Conservation (phyloP, 1,140 invertebrate genomes). For the Monomorium pharaonis region DNA sequence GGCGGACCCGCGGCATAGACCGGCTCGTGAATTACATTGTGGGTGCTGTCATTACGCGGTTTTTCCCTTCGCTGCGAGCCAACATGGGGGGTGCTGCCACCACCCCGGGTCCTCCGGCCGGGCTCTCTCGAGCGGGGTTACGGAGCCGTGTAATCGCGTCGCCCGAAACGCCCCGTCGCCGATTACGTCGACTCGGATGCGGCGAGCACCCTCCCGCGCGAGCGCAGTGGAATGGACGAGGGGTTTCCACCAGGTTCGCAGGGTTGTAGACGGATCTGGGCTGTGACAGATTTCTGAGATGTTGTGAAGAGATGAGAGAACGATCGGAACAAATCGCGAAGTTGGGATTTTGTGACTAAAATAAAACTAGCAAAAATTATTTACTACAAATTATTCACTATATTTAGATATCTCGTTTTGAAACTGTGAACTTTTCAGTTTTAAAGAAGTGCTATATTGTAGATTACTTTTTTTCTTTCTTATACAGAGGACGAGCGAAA, state of each 20-base stretch:
- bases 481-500: no score
- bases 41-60: slow-evolving; percentile 60
- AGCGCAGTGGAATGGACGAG: background rate
- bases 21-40: slow-evolving; percentile 63
- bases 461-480: no score
- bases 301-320: no score
- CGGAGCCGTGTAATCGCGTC: slow-evolving; percentile 59
- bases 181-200: slow-evolving; percentile 66
- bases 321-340: no score
- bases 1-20: slow-evolving; percentile 19
- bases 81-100: no score
- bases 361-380: background rate
- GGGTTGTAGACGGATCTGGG: background rate
- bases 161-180: slow-evolving; percentile 55
- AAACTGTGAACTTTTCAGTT: background rate
- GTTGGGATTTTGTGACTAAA: background rate
- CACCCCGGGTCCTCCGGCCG: no score
- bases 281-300: background rate
- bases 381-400: background rate
- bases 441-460: background rate
- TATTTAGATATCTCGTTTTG: background rate
- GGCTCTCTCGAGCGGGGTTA: background rate
- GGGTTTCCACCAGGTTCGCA: background rate
- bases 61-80: slow-evolving; percentile 38
- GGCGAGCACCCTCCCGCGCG: background rate